Conservation (phyloP, 2,113 vertebrate genomes). For the Anser cygnoides region DNA sequence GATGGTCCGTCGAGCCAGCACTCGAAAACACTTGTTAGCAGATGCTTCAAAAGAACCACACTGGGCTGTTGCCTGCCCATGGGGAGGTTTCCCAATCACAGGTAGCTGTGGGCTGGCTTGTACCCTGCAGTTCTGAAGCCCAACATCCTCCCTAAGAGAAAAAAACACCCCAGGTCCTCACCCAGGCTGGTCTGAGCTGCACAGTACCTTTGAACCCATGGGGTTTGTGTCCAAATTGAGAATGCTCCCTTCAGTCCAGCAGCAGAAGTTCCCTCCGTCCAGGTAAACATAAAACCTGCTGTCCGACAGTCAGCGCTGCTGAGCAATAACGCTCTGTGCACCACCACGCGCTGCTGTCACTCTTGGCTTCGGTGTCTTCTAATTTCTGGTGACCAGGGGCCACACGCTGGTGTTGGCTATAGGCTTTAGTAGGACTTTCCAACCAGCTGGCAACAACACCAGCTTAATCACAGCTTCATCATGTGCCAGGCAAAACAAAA, state of each 20-base stretch:
- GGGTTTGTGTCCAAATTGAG: rapidly evolving
- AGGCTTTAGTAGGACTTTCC: neutral
- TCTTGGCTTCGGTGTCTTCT: neutral
- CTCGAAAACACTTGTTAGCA: neutral
- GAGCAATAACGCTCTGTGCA: rapidly evolving
- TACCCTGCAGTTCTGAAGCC: neutral
- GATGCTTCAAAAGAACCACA: neutral
- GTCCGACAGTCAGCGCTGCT: neutral
- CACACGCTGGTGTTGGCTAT: neutral
- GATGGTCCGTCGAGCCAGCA: neutral
- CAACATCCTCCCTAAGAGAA: neutral
- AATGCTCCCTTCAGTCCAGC: neutral
- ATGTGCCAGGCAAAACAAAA: neutral
- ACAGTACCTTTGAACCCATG: rapidly evolving
- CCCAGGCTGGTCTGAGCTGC: neutral
- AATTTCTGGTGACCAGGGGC: neutral
- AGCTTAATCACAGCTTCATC: neutral
- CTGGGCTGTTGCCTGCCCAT: neutral
- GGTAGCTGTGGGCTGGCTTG: neutral
- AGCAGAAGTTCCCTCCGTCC: neutral
- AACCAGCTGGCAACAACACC: neutral
- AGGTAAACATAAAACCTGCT: neutral
- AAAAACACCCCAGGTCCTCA: neutral
- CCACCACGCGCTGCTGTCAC: neutral
- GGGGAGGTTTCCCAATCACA: neutral